Evolutionary conservation across 2,888 invertebrate genomes (phyloP).

Genomic region (Pogonocherus hispidulus): DNA sequence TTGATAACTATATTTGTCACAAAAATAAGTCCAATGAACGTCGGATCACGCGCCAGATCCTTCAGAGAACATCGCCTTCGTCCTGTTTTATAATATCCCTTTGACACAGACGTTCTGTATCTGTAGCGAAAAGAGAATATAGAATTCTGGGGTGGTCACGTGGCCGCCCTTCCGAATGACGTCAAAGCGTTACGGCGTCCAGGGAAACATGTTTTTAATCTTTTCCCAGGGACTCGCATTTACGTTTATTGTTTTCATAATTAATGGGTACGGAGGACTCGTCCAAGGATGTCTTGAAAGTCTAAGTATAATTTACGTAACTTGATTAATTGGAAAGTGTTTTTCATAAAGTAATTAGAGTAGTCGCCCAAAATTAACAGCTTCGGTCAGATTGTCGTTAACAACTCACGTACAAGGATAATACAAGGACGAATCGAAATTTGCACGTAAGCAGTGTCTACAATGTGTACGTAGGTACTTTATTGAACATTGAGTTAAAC

Average conservation of each 20-base stretch:
- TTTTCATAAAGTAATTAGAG: background rate
- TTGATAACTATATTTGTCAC: too few species aligned
- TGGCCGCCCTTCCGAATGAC: constrained; percentile 1
- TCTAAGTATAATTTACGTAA: background rate
- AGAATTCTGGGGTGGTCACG: constrained; percentile 10
- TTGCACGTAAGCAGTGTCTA: too few species aligned
- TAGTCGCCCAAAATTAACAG: background rate
- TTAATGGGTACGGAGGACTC: background rate
- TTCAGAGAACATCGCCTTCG: too few species aligned
- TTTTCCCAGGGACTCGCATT: background rate
- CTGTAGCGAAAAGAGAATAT: background rate
- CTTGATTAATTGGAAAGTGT: background rate
- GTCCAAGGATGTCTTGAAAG: background rate
- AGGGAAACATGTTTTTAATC: constrained; percentile 5
- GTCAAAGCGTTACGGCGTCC: constrained; percentile 6
- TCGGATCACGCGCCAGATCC: too few species aligned
- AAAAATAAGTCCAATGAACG: too few species aligned
- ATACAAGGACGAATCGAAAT: too few species aligned
- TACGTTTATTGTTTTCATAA: constrained; percentile 5
- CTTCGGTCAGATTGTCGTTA: too few species aligned
- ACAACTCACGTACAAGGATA: too few species aligned
- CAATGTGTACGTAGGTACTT: too few species aligned
- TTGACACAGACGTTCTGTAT: background rate
- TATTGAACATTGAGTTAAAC: too few species aligned
- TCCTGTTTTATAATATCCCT: too few species aligned